Conservation (phyloP, 2,888 invertebrate species). For the Andrena praecox region DNA sequence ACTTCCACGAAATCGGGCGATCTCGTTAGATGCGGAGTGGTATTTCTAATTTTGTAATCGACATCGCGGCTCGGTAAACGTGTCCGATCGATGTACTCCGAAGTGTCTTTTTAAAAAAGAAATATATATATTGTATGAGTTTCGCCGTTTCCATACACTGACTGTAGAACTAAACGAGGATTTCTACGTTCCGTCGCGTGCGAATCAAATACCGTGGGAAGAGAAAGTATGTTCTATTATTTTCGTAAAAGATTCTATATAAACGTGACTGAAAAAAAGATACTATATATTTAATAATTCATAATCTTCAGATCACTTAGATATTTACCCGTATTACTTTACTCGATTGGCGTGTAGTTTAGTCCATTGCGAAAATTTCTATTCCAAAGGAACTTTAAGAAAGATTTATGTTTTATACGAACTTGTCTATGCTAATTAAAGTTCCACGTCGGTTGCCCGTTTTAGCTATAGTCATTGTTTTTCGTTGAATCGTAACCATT, state of each 20-base stretch:
- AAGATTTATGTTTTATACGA: conserved; percentile 30
- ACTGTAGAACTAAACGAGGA: conserved; percentile 11
- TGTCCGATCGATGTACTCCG: not conserved
- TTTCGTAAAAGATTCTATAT: conserved; percentile 26
- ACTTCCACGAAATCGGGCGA: conserved; percentile 33
- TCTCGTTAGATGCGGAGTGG: conserved; percentile 45
- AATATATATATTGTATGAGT: not conserved
- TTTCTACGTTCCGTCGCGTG: conserved; percentile 16
- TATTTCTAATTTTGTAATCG: conserved; percentile 37
- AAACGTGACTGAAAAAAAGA: conserved; percentile 39
- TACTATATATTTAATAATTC: conserved; percentile 31
- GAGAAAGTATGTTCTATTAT: conserved; percentile 30
- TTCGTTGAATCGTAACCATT: conserved; percentile 54
- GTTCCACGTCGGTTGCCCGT: conserved; percentile 17
- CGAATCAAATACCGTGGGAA: conserved; percentile 17
- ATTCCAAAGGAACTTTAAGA: conserved; percentile 12
- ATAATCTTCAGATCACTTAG: conserved; percentile 37
- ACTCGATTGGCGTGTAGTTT: conserved; percentile 50
- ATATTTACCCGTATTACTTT: conserved; percentile 25
- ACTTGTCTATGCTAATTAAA: conserved; percentile 1
- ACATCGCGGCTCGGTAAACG: not conserved
- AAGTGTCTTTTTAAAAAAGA: conserved; percentile 8
- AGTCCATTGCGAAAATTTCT: conserved; percentile 22
- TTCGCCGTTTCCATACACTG: conserved; percentile 17
- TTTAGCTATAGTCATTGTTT: conserved; percentile 52